Conservation (phyloP, 2,888 invertebrate species). For the Agrilus mali region DNA sequence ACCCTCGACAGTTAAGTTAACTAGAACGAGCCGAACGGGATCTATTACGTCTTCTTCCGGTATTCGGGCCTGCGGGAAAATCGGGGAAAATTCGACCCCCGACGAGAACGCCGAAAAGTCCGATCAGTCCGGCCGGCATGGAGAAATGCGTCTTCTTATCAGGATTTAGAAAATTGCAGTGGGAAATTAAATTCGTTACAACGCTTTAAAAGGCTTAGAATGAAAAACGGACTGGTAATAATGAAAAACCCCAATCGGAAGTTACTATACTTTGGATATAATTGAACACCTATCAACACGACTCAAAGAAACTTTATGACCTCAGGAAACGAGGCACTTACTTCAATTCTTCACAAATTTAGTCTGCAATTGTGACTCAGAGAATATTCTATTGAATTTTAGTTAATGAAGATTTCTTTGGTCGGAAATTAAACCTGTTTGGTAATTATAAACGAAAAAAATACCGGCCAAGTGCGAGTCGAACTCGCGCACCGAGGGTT, state of each 20-base stretch:
- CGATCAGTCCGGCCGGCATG: constrained; percentile 19
- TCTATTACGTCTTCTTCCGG: constrained; percentile 32
- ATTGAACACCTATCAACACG: too few species aligned
- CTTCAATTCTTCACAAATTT: too few species aligned
- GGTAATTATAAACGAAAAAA: too few species aligned
- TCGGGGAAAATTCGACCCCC: not conserved
- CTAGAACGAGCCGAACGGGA: constrained; percentile 28
- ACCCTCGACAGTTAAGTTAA: constrained; percentile 21
- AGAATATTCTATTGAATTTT: too few species aligned
- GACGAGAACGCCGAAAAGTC: constrained; percentile 17
- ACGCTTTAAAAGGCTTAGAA: constrained; percentile 16
- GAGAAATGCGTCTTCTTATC: constrained; percentile 17
- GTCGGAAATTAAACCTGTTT: too few species aligned
- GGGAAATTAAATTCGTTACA: constrained; percentile 27
- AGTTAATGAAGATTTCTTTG: too few species aligned
- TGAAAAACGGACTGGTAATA: constrained; percentile 5
- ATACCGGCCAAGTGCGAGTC: too few species aligned
- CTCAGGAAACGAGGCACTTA: too few species aligned
- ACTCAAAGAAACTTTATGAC: too few species aligned
- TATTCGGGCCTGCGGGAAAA: constrained; percentile 11
- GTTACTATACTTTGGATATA: too few species aligned
- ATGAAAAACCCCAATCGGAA: not conserved
- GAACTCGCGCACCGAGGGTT: too few species aligned
- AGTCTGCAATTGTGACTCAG: too few species aligned
- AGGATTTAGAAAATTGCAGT: constrained; percentile 20